These are phyloP conservation scores for Yponomeuta sedellus DNA, from an alignment of 2,888 invertebrate genomes.

Conservation along the genomic window DNA sequence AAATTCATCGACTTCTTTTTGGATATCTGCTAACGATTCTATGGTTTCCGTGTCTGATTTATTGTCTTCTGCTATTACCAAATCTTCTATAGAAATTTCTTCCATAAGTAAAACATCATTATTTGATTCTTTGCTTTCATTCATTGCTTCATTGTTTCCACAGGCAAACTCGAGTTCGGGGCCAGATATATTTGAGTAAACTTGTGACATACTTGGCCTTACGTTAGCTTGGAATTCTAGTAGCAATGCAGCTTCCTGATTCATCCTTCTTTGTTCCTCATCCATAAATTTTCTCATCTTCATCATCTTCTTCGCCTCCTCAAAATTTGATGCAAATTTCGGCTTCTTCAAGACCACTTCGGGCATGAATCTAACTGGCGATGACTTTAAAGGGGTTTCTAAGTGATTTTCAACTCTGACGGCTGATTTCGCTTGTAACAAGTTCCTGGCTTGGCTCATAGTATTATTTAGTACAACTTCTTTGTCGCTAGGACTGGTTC, in stretches of 20 bases:
- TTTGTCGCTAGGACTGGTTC: conserved; percentile 71
- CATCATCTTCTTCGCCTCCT: conserved; percentile 80
- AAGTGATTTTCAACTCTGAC: conserved; percentile 59
- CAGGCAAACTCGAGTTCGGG: conserved; percentile 71
- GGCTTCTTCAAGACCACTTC: conserved; percentile 78
- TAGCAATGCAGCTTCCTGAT: conserved; percentile 65
- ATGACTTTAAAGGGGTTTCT: conserved; percentile 43
- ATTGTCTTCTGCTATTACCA: not conserved
- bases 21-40: conserved; percentile 22
- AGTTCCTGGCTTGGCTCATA: conserved; percentile 31
- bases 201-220: conserved; percentile 64
- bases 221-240: conserved; percentile 70
- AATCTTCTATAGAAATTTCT: conserved; percentile 5
- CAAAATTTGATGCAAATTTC: conserved; percentile 81
- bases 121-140: conserved; percentile 3
- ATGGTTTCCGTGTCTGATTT: not conserved
- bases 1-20: conserved; percentile 14
- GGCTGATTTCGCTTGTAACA: conserved; percentile 43
- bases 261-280: conserved; percentile 76
- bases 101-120: not conserved
- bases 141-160: conserved; percentile 24
- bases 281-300: conserved; percentile 80
- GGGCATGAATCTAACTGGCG: conserved; percentile 61
- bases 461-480: conserved; percentile 38
- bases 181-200: conserved; percentile 66